Conservation (phyloP, 2,797 vertebrate species). For the Crocidura indochinensis region DNA sequence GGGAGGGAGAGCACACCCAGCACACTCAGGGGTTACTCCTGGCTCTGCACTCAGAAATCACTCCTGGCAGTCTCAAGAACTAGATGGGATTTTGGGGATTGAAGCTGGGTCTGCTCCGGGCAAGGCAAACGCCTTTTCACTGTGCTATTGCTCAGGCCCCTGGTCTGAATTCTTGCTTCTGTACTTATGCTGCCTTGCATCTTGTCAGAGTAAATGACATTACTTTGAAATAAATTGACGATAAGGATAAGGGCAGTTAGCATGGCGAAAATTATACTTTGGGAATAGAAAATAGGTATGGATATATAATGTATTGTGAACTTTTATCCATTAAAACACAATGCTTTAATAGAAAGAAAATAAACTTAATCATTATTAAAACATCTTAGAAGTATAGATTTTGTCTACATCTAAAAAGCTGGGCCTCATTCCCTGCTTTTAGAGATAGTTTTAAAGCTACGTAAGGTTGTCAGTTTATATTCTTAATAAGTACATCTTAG, state of each 20-base stretch:
- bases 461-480: slow-evolving; percentile 11
- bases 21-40: too few species aligned
- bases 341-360: slow-evolving; percentile 47
- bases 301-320: slow-evolving; percentile 13
- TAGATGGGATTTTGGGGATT: too few species aligned
- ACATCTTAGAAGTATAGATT: slow-evolving; percentile 12
- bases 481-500: slow-evolving; percentile 38
- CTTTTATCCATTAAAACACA: slow-evolving; percentile 38
- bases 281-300: slow-evolving; percentile 36
- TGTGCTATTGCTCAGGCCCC: background rate
- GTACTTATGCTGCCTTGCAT: background rate
- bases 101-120: too few species aligned
- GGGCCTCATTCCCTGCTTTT: slow-evolving; percentile 9
- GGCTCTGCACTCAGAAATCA: too few species aligned
- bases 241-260: background rate
- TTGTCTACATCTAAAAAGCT: slow-evolving; percentile 55
- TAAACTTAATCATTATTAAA: slow-evolving; percentile 33
- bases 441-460: slow-evolving; percentile 49
- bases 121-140: too few species aligned
- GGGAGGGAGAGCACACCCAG: too few species aligned
- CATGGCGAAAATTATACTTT: slow-evolving; percentile 60
- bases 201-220: slow-evolving; percentile 42
- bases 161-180: background rate
- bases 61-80: too few species aligned
- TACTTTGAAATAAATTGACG: slow-evolving; percentile 14